Percentiles rank a stretch among this genome's conserved stretches.
Conservation (phyloP, 37 sponge, comb jelly and placozoan genomes). For the Petrosia ficiformis region DNA sequence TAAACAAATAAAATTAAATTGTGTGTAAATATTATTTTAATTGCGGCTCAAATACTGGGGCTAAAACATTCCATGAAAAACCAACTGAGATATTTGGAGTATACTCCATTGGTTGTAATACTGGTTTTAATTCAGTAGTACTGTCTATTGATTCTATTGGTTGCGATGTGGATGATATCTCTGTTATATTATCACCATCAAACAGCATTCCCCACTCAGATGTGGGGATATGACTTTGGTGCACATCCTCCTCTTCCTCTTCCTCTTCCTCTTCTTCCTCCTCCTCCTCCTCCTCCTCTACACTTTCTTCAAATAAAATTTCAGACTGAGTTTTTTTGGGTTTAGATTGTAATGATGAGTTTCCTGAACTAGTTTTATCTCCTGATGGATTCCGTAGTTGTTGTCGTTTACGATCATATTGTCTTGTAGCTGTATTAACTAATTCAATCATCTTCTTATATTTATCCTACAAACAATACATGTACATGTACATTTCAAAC, state of each 20-base stretch:
- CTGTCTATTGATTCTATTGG: too few species aligned
- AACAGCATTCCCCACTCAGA: slow-evolving; percentile 5
- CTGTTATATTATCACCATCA: background rate
- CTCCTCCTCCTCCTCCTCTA: background rate
- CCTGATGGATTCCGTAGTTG: background rate
- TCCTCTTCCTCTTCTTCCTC: slow-evolving; percentile 1
- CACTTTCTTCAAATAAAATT: background rate
- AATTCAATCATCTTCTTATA: slow-evolving; percentile 52
- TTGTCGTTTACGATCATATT: slow-evolving; percentile 25
- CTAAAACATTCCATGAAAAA: background rate
- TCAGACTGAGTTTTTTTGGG: background rate
- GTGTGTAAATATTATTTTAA: too few species aligned
- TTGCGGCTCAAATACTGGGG: background rate
- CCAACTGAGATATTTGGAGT: too few species aligned
- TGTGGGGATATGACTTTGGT: too few species aligned
- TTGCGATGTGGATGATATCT: too few species aligned
- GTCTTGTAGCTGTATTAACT: slow-evolving; percentile 35
- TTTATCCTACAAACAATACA: slow-evolving; percentile 36
- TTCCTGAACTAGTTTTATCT: background rate
- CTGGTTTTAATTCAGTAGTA: too few species aligned
- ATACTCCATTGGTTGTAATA: too few species aligned
- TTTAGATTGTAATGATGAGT: background rate
- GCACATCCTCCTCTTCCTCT: background rate
- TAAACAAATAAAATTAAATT: too few species aligned
- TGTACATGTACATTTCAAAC: too few species aligned